Percentiles rank a stretch among this genome's conserved stretches.
phyloP scores from a whole-genome alignment of 2,113 vertebrate species.

The Callipepla squamata region DNA sequence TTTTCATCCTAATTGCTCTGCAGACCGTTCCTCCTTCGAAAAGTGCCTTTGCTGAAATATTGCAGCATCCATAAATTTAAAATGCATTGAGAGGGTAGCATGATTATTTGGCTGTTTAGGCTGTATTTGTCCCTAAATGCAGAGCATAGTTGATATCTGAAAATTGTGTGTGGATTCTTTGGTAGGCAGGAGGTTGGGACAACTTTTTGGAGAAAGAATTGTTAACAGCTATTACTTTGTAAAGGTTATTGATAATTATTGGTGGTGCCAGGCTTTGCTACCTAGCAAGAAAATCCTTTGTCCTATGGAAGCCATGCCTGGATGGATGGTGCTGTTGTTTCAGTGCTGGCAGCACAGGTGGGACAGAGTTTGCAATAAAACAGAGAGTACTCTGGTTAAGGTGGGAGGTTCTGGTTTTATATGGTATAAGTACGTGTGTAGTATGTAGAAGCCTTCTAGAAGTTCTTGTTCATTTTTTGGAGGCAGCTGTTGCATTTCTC shows the following conservation, averaged over 20 bases:
- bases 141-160: background rate
- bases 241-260: background rate
- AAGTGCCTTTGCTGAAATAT: constrained; percentile 13
- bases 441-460: fast-evolving
- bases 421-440: background rate
- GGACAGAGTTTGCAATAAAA: fast-evolving
- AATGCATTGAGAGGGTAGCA: background rate
- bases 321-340: background rate
- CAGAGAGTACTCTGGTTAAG: background rate
- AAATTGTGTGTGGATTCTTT: background rate
- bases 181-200: background rate
- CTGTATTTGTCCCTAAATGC: background rate
- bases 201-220: background rate
- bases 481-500: background rate
- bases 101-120: background rate
- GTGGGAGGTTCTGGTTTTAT: too few relatives aligned
- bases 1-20: constrained; percentile 21
- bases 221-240: background rate
- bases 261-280: background rate
- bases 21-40: background rate
- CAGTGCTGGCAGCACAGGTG: background rate
- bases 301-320: background rate
- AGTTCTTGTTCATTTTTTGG: background rate
- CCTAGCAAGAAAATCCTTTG: background rate
- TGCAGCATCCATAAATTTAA: background rate